Conservation (phyloP, 1,140 invertebrate genomes). For the Belonocnema kinseyi region DNA sequence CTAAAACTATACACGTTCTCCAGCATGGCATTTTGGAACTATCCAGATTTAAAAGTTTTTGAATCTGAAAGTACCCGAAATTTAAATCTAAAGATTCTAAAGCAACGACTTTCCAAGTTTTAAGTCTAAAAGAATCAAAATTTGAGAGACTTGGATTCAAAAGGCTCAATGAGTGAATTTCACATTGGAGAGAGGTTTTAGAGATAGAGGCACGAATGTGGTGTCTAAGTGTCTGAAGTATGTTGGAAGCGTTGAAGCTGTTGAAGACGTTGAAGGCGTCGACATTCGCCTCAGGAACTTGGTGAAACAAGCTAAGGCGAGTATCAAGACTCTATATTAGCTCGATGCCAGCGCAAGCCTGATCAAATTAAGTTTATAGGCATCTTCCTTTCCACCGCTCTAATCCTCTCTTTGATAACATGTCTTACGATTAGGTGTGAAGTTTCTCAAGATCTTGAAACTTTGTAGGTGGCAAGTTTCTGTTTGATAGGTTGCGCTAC, state of each 20-base stretch:
- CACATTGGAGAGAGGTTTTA: background rate
- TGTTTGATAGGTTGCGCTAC: constrained; percentile 40
- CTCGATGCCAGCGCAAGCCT: constrained; percentile 45
- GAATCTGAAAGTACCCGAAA: too few relatives aligned
- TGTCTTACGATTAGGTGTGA: background rate
- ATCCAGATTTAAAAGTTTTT: too few relatives aligned
- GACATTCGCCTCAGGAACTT: constrained; percentile 17
- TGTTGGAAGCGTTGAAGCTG: constrained; percentile 10
- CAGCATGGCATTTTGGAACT: too few relatives aligned
- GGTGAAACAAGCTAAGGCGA: constrained; percentile 7
- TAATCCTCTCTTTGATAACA: constrained; percentile 13
- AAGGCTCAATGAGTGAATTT: background rate
- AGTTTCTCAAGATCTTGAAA: constrained; percentile 35
- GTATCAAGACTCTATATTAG: constrained; percentile 51
- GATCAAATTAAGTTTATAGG: constrained; percentile 51
- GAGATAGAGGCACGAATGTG: constrained; percentile 9
- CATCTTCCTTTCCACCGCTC: constrained; percentile 32
- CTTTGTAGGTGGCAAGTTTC: constrained; percentile 34
- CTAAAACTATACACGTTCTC: too few relatives aligned
- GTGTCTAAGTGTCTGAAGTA: background rate
- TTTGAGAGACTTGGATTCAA: too few relatives aligned
- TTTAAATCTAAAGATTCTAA: too few relatives aligned
- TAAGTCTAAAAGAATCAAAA: too few relatives aligned
- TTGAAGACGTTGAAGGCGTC: constrained; percentile 8
- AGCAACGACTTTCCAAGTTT: too few relatives aligned